Conservation (phyloP, 1,140 invertebrate genomes). For the Littorina saxatilis region DNA sequence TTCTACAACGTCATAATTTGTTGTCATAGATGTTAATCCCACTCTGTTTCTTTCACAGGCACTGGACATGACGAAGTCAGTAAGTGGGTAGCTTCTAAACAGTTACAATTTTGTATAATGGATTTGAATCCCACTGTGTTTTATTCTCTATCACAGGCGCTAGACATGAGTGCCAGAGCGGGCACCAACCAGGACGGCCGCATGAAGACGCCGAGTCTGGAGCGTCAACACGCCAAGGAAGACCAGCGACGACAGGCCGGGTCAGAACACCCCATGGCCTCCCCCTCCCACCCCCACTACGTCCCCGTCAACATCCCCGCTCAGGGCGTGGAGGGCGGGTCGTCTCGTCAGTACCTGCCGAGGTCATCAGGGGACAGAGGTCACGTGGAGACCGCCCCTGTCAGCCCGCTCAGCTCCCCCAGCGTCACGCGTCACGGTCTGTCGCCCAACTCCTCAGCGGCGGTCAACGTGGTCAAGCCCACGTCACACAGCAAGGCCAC, state of each 20-base stretch:
- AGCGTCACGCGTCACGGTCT: constrained; percentile 41
- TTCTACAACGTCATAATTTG: too few relatives aligned
- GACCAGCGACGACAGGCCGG: background rate
- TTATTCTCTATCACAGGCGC: background rate
- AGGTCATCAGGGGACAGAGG: constrained; percentile 8
- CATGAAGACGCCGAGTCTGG: constrained; percentile 7
- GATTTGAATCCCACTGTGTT: too few relatives aligned
- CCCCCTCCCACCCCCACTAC: constrained; percentile 39
- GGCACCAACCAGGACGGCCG: background rate
- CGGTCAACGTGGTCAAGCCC: constrained; percentile 71
- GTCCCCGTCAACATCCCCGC: constrained; percentile 52
- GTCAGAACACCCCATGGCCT: constrained; percentile 32
- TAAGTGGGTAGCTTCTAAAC: too few relatives aligned
- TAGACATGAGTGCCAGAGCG: background rate
- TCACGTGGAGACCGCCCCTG: constrained; percentile 35
- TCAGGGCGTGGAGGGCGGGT: constrained; percentile 32
- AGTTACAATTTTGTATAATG: too few relatives aligned
- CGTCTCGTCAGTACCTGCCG: background rate
- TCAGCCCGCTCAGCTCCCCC: constrained; percentile 48
- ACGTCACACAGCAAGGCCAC: constrained; percentile 52
- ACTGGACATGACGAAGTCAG: too few relatives aligned
- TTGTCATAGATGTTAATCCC: too few relatives aligned
- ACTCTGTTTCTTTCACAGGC: too few relatives aligned
- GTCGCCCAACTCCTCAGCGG: constrained; percentile 50
- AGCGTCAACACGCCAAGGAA: constrained; percentile 29